Evolutionary conservation across 2,113 vertebrate genomes (phyloP), one percentile per base, ranked within the genome.

Genomic region (Pionites leucogaster): DNA sequence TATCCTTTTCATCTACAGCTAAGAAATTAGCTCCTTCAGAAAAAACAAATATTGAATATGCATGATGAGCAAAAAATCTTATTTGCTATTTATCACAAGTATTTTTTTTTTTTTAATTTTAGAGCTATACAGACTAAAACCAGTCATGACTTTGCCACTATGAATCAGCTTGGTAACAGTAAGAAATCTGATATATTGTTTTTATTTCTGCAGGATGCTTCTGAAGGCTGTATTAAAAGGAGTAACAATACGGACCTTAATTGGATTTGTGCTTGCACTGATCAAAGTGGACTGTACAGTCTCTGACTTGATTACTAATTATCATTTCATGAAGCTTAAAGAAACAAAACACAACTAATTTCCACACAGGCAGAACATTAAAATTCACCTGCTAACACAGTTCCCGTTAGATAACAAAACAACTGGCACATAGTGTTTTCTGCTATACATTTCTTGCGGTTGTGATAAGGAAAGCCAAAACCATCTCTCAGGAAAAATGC

Each of bases 391-490:
- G 55, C 42, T 44, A 42, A 78, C 27, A 92, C 5, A 64, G 7
- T 49, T 70, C 49, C 41, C 22, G 35, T 79, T 10, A 82, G 55
- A 50, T 52, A 96, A 68, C 25, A 86, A 71, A 92, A 31, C 10
- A 80, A 70, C n/a, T 29, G 85, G 53, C 55, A 78, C 50, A 53
- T 12, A 59, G 11, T 42, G 16, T 76, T 57, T 88, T 74, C 46
- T 79, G 55, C 7, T 31, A 57, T 39, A 60, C 89, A 83, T 47
- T 92, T 46, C 12, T 41, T 59, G 70, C 68, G 82, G 31, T 91
- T 91, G 69, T 22, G 24, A 67, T 80, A 83, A 84, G 47, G 42
- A 86, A 91, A 93, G 69, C 17, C 42, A 81, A 96, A 94, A 55
- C 27, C 75, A 65, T 33, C 52, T 89, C 55, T 31, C 31, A 82